Percentiles rank a stretch among this genome's conserved stretches.
Evolutionary conservation across 2,888 invertebrate species (phyloP).

Genomic region (Heteromyza rotundicornis): DNA sequence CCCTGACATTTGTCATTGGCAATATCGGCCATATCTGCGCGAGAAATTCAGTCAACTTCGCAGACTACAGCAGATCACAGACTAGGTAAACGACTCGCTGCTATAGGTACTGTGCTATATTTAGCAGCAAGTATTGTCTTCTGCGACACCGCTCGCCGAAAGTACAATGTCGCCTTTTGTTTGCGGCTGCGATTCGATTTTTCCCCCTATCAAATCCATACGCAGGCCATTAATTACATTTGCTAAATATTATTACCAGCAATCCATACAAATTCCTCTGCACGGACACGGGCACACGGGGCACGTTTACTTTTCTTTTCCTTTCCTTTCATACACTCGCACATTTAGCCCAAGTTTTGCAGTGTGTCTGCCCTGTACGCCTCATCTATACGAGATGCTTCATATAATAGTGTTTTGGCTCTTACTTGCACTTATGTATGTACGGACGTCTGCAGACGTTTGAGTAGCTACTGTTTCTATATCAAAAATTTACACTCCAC

Average conservation of each 20-base stretch:
- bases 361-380: slow-evolving; percentile 50
- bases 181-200: background rate
- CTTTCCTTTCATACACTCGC: too few relatives aligned
- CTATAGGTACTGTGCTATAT: background rate
- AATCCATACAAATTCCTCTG: background rate
- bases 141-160: background rate
- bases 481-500: background rate
- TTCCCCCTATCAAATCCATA: background rate
- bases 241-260: background rate
- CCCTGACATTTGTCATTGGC: background rate
- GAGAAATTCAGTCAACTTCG: too few relatives aligned
- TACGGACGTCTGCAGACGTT: too few relatives aligned
- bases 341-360: slow-evolving; percentile 18
- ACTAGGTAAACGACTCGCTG: background rate
- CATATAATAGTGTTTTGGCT: slow-evolving; percentile 38
- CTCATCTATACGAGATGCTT: slow-evolving; percentile 55
- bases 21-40: background rate
- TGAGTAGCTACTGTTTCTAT: too few relatives aligned
- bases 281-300: too few relatives aligned
- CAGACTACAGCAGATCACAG: background rate
- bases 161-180: background rate
- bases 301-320: background rate
- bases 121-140: background rate
- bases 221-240: background rate
- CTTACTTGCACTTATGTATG: slow-evolving; percentile 30